Evolutionary conservation across 2,113 vertebrate genomes (phyloP).

Genomic region (Perca flavescens): DNA sequence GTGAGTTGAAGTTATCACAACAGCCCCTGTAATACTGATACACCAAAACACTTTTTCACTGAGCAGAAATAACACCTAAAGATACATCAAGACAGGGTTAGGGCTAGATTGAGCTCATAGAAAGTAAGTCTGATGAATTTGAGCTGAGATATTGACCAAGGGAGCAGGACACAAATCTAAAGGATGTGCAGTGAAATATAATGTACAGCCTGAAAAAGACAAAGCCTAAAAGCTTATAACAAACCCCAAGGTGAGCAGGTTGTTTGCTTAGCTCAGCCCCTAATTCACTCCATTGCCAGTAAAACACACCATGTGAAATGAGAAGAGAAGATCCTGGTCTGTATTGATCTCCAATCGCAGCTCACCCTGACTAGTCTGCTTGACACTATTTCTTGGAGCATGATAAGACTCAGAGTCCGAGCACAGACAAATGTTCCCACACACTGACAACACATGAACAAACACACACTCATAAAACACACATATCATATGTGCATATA

Average conservation of each 20-base stretch:
- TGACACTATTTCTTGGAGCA: conserved; percentile 54
- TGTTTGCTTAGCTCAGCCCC: conserved; percentile 70
- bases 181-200: conserved; percentile 65
- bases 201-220: conserved; percentile 58
- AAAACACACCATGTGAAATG: conserved; percentile 71
- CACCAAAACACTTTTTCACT: background rate
- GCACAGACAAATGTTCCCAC: conserved; percentile 42
- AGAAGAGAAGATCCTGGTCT: conserved; percentile 44
- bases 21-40: background rate
- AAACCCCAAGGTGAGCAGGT: conserved; percentile 69
- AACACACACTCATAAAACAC: background rate
- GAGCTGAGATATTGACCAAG: conserved; percentile 54
- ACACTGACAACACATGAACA: conserved; percentile 6
- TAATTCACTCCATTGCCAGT: conserved; percentile 66
- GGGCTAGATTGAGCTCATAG: conserved; percentile 41
- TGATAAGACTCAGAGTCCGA: conserved; percentile 44
- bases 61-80: conserved; percentile 21
- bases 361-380: conserved; percentile 28
- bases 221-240: conserved; percentile 71
- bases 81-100: conserved; percentile 24
- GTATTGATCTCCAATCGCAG: conserved; percentile 66
- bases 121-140: conserved; percentile 50
- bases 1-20: conserved; percentile 33
- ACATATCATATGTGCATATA: background rate
- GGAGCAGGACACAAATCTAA: conserved; percentile 38